Base-by-base conservation (phyloP, 1,140 invertebrate genomes). In the Danaus melanippus region DNA sequence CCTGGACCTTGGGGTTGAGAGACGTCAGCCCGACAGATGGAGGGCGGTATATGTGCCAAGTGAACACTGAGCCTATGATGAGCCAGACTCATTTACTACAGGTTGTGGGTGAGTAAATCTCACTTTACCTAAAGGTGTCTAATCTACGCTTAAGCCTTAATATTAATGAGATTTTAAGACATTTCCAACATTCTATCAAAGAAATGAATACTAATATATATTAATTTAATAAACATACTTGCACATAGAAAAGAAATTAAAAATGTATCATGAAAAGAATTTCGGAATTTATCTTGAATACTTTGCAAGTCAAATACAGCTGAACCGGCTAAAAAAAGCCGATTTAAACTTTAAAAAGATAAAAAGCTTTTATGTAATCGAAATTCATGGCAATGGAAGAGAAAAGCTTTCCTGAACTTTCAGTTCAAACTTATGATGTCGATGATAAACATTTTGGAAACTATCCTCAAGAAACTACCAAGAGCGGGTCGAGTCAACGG, bases 61-160 rank as follows among this genome's bases (percentile, higher is more conserved):
- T 97, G 59, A 97, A 97, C 79, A 96, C 96, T 1, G 94, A 95
- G 74, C 93, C 95, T 0, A 97, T 97, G 94, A 95, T 94, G 76
- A 95, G 93, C 71, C 94, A 95, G 86, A 90, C 94, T 45, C 96
- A 95, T 17, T 93, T 92, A 69, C 86, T 98, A 39, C 91, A 96
- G 67, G 94, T 98, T 53, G 93, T 96, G 61, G 94, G 95, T 96
- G 80, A 90, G 92, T 84, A n/a, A 32, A 32, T 32, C 4, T 32
- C 21, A 32, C 21, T 32, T 32, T 32, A 32, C 21, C 21, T 32
- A 0, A 32, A 32, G 21, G 21, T 32, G 4, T 32, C 21, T 32
- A 32, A 1, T 3, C 21, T 32, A 32, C 21, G 7, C 15, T 15
- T 3, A 15, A 15, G 15, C 21, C 21, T 32, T 32, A 32, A 32